A percentile compares a stretch with the other conserved stretches of the same genome.
Evolutionary conservation across 2,113 vertebrate species (phyloP).

Genomic region (Myocastor coypus): DNA sequence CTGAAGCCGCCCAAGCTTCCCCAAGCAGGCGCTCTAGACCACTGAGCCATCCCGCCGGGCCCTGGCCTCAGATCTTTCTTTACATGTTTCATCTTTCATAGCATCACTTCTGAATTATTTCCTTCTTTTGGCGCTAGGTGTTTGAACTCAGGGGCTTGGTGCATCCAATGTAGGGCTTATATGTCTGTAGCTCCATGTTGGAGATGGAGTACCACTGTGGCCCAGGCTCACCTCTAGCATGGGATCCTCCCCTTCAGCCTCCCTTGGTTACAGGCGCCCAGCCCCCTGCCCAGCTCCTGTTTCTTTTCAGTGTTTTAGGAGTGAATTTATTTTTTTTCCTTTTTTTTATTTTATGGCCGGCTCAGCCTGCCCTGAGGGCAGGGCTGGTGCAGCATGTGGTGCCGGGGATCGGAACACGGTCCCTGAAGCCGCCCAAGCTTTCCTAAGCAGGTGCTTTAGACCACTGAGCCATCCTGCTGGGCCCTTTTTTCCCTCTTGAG

Average conservation of each 20-base stretch:
- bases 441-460: too few species aligned
- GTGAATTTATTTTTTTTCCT: background rate
- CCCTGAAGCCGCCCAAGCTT: too few species aligned
- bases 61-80: background rate
- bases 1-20: too few species aligned
- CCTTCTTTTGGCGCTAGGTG: background rate
- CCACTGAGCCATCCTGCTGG: too few species aligned
- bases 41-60: too few species aligned
- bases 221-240: background rate
- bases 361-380: too few species aligned
- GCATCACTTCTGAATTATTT: background rate
- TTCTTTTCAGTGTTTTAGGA: background rate
- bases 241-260: background rate
- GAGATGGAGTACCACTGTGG: background rate
- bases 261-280: background rate
- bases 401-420: too few species aligned
- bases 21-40: too few species aligned
- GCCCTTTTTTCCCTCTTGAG: too few species aligned
- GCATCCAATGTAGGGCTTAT: background rate
- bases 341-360: too few species aligned
- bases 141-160: background rate
- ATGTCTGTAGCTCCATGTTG: background rate
- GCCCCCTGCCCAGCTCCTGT: background rate
- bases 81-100: background rate
- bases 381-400: too few species aligned